Evolutionary conservation across 2,888 invertebrate species (phyloP), one percentile per base, ranked within the genome.

Genomic region (Euclidia mi): DNA sequence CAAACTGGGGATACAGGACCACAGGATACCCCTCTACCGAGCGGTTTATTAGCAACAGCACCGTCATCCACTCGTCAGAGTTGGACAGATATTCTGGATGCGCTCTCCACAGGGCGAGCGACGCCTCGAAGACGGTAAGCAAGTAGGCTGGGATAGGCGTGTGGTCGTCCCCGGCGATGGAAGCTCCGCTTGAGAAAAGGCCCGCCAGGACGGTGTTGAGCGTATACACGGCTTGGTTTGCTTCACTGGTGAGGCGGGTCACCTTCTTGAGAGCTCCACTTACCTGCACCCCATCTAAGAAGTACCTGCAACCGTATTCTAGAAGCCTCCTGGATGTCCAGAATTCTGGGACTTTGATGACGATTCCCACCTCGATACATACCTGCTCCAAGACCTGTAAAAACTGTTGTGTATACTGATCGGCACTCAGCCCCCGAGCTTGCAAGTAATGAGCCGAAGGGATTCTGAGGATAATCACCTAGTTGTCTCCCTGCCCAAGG

Each of bases 401-500:
- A 11, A 40, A 40, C 6, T 11, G n/a, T n/a, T 18, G 11, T 9
- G 25, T 40, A n/a, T 40, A 40, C 18, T 10, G 2, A 3, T 40
- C 25, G 1, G 20, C 2, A 4, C 20, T 40, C n/a, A 40, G 20
- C 3, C 40, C 25, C 1, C 20, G 4, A 1, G 2, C 25, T 9
- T 20, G 2, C 1, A 40, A 18, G 25, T n/a, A 20, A 2, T n/a
- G 2, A 3, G 2, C 1, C 2, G 20, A 20, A 18, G 20, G 40
- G 7, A 40, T 18, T 18, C 40, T 40, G n/a, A 40, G 11, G 1
- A 20, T n/a, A 6, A 40, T 40, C 2, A 40, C 40, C 7, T 40
- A 20, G 25, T 40, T 40, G 40, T 40, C 40, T 4, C 40, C 40
- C 7, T 40, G 40, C 1, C 40, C 20, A n/a, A 25, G 11, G 1